These are phyloP conservation scores for Serranus cabrilla DNA, from an alignment of 2,797 vertebrate genomes.

Conservation along the genomic window DNA sequence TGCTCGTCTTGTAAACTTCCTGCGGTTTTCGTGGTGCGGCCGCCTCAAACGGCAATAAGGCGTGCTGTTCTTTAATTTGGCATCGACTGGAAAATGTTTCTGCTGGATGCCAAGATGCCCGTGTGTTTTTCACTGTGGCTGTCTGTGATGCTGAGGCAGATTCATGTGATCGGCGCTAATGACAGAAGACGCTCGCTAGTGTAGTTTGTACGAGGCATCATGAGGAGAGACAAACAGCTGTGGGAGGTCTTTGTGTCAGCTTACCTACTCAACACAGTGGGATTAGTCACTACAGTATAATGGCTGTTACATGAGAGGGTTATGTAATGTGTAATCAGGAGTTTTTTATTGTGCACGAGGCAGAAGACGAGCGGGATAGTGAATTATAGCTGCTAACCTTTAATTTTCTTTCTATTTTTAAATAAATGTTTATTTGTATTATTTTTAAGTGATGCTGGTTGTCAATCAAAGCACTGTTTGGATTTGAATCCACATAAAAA, in stretches of 20 bases:
- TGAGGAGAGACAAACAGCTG: conserved; percentile 16
- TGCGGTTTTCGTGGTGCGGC: conserved; percentile 50
- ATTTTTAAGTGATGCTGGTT: neutral
- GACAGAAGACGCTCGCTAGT: conserved; percentile 8
- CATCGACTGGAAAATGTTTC: conserved; percentile 49
- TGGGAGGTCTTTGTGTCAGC: conserved; percentile 17
- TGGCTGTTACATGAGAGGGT: conserved; percentile 12
- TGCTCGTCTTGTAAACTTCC: conserved; percentile 70
- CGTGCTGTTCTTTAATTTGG: conserved; percentile 58
- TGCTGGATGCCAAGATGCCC: conserved; percentile 22
- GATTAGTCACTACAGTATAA: conserved; percentile 22
- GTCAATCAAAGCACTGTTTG: neutral
- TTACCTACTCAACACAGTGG: neutral
- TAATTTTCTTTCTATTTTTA: no score
- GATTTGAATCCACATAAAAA: neutral
- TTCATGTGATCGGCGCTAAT: neutral
- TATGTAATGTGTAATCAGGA: neutral
- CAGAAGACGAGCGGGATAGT: neutral
- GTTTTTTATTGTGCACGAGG: neutral
- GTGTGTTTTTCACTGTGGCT: conserved; percentile 1
- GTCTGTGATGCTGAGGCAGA: conserved; percentile 7
- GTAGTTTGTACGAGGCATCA: conserved; percentile 5
- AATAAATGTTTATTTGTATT: neutral
- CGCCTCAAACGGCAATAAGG: conserved; percentile 51
- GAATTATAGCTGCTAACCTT: neutral